Evolutionary conservation across 2,888 invertebrate genomes (phyloP), one percentile per base, ranked within the genome.

Genomic region (Gnatocerus cornutus): DNA sequence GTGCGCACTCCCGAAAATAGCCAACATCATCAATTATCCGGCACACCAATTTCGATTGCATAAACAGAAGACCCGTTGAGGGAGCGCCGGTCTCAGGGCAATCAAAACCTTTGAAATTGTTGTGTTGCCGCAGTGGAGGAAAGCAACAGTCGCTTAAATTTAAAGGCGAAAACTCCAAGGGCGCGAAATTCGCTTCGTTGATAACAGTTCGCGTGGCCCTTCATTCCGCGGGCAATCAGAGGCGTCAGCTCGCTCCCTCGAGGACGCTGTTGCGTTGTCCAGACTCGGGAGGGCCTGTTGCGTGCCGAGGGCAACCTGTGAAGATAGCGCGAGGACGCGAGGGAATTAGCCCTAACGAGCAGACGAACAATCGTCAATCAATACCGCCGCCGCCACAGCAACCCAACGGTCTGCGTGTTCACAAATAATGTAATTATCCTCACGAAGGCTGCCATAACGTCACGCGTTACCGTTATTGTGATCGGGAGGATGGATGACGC

Each of bases 301-400:
- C 59, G 59, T 59, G 59, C 59, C 59, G 59, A 29, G 59, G 59
- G 59, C 59, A 75, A 78, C 78, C 77, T 79, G 78, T 74, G 77
- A 77, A 77, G 75, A 76, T 75, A 76, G 75, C 74, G 74, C 74
- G 74, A 77, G 77, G 77, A 76, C 79, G 76, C 78, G 73, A 74
- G 79, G 79, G 80, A 79, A 81, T 80, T 78, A 80, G 75, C 77
- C 73, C 76, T 80, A 80, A 81, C 80, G 79, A 80, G 80, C 76
- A 77, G 80, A 79, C 80, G 80, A 81, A 81, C 82, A 81, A 81
- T 81, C 81, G 80, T 79, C 81, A 82, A 82, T 82, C 82, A 81
- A 82, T 82, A 81, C 73, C 75, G 75, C 74, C 74, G 75, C 41
- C 74, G 75, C 30, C 53, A 62, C 46, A 37, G 46, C 37, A 63